A percentile compares a stretch with the other conserved stretches of the same genome.
Conservation (phyloP, 2,888 invertebrate species). For the Frankliniella fusca region DNA sequence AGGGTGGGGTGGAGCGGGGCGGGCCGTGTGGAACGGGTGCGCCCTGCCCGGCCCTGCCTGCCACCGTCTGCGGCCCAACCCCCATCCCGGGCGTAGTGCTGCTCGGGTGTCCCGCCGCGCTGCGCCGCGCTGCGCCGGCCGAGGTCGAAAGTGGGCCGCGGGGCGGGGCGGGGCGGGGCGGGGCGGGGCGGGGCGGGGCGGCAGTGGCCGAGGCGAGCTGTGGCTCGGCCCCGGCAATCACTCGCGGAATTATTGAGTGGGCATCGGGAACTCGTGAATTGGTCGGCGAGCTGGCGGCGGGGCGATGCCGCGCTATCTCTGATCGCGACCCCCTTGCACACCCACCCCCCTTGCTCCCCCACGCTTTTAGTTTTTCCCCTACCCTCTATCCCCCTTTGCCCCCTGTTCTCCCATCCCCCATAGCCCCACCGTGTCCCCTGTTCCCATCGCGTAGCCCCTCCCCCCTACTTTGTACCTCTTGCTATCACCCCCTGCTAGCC, state of each 20-base stretch:
- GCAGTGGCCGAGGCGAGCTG: not conserved
- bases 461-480: too few relatives aligned
- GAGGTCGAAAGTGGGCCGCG: too few relatives aligned
- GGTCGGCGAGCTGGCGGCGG: not conserved
- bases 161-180: too few relatives aligned
- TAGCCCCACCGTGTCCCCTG: too few relatives aligned
- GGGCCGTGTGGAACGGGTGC: too few relatives aligned
- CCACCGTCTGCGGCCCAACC: too few relatives aligned
- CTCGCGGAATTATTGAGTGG: slow-evolving; percentile 1
- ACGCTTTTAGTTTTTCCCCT: not conserved
- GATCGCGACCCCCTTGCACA: not conserved
- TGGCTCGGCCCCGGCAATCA: not conserved
- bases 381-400: not conserved
- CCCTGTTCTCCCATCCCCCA: not conserved
- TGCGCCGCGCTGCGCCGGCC: too few relatives aligned
- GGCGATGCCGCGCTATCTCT: not conserved
- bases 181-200: not conserved
- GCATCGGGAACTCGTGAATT: not conserved
- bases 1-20: too few relatives aligned
- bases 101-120: too few relatives aligned
- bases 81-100: too few relatives aligned
- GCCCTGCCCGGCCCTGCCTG: too few relatives aligned
- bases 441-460: too few relatives aligned
- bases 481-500: not conserved
- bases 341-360: not conserved